Percentiles rank a stretch among this genome's conserved stretches.
These are phyloP conservation scores for Tetranychus urticae DNA, from an alignment of 1,140 invertebrate species.

Conservation along the genomic window DNA sequence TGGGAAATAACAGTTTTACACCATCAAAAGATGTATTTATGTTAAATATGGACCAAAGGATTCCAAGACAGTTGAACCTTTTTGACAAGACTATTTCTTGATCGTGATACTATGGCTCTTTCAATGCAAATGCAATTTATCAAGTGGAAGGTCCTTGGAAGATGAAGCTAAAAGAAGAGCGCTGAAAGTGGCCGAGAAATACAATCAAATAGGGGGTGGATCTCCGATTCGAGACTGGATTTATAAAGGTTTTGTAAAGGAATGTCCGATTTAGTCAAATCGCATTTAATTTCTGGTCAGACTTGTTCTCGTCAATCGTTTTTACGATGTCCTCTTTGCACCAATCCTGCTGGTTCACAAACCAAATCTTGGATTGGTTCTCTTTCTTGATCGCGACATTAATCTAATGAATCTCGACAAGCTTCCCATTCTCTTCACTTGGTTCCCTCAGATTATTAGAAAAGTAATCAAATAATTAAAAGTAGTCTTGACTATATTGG, in stretches of 20 bases:
- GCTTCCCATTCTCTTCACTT: background rate
- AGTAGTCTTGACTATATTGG: too few species aligned
- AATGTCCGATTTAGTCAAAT: slow-evolving; percentile 51
- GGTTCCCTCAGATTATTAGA: too few species aligned
- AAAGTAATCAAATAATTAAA: too few species aligned
- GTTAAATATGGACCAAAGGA: slow-evolving; percentile 81
- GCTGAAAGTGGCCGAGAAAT: slow-evolving; percentile 69
- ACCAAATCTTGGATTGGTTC: slow-evolving; percentile 24
- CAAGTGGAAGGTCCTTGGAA: slow-evolving; percentile 41
- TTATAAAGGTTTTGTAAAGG: slow-evolving; percentile 58
- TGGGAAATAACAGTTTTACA: background rate
- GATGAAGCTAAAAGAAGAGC: slow-evolving; percentile 52
- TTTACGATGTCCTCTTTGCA: slow-evolving; percentile 66
- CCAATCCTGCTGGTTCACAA: slow-evolving; percentile 24
- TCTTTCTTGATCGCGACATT: background rate
- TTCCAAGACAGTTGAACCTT: slow-evolving; percentile 67
- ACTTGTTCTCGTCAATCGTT: slow-evolving; percentile 36
- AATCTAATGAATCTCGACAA: background rate
- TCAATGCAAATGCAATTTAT: slow-evolving; percentile 50
- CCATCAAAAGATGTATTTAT: slow-evolving; percentile 57
- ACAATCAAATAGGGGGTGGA: slow-evolving; percentile 79
- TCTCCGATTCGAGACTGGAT: slow-evolving; percentile 89
- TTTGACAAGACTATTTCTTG: slow-evolving; percentile 68
- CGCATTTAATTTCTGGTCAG: slow-evolving; percentile 34
- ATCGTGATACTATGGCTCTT: slow-evolving; percentile 81